phyloP scores from a whole-genome alignment of 2,113 vertebrate species.

The Apodemus sylvaticus region DNA sequence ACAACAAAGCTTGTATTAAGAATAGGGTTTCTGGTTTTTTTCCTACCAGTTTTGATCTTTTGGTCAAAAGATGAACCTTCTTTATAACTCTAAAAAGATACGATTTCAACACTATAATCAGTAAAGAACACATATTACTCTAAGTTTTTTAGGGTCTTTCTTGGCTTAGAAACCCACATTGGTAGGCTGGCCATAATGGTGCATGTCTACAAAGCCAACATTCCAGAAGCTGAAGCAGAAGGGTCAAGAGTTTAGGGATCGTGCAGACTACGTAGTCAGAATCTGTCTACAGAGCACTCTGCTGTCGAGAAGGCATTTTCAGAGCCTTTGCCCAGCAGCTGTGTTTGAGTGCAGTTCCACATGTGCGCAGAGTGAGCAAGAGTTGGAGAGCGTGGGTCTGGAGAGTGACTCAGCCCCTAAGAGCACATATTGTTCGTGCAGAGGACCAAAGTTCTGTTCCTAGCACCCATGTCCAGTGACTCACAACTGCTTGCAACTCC shows the following conservation, averaged over 20 bases:
- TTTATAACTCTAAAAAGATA: slow-evolving; percentile 4
- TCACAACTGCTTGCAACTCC: not conserved
- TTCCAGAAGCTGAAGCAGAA: not conserved
- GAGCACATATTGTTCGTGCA: no score
- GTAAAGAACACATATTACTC: not conserved
- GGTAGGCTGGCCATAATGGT: not conserved
- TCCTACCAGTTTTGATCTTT: slow-evolving; percentile 4
- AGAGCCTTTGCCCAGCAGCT: not conserved
- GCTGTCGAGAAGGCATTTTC: not conserved
- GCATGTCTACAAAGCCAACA: not conserved
- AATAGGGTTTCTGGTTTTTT: not conserved
- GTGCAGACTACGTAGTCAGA: no score
- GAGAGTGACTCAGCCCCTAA: not conserved
- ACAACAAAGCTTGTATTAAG: slow-evolving; percentile 13
- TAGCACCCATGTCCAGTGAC: not conserved
- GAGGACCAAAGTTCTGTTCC: not conserved
- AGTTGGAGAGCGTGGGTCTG: not conserved
- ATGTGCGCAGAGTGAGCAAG: not conserved
- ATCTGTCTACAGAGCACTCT: not conserved
- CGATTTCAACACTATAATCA: not conserved
- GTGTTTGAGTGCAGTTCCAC: not conserved
- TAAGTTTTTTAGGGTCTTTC: not conserved
- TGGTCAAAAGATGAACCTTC: slow-evolving; percentile 27
- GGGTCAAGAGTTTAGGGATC: not conserved
- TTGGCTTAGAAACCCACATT: not conserved